These are phyloP conservation scores for Oscheius myriophilus DNA, from an alignment of 2,888 invertebrate genomes.

Conservation along the genomic window DNA sequence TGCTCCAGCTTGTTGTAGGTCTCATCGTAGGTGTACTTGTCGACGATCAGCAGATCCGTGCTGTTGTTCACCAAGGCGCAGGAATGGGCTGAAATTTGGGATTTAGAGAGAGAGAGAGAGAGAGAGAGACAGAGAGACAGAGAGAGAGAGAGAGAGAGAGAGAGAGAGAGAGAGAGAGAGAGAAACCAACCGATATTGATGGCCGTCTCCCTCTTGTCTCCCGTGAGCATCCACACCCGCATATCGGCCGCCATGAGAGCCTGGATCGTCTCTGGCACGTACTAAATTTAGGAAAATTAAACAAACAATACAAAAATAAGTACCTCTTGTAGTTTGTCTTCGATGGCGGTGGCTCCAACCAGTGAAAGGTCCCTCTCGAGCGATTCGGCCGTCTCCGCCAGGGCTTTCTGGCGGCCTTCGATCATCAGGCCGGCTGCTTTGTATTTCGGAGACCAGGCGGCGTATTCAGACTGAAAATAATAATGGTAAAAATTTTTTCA, in stretches of 20 bases:
- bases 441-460: conserved; percentile 86
- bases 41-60: conserved; percentile 61
- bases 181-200: conserved; percentile 84
- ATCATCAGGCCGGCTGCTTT: conserved; percentile 86
- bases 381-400: conserved; percentile 89
- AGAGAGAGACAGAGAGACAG: no score
- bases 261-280: conserved; percentile 93
- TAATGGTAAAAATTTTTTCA: neutral
- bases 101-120: neutral
- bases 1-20: conserved; percentile 58
- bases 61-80: conserved; percentile 58
- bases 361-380: conserved; percentile 88
- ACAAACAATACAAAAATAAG: neutral
- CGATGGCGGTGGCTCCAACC: conserved; percentile 95
- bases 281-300: conserved; percentile 58
- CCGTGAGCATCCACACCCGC: conserved; percentile 95
- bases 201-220: conserved; percentile 99
- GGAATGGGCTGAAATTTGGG: conserved; percentile 58
- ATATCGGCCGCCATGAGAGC: conserved; percentile 91
- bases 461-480: conserved; percentile 76
- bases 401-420: conserved; percentile 85
- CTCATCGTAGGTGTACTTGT: conserved; percentile 64
- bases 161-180: no score
- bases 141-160: no score
- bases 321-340: conserved; percentile 89